Percentiles rank a stretch among this genome's conserved stretches.
Evolutionary conservation across 2,797 vertebrate genomes (phyloP).

Genomic region (Microhierax caerulescens): DNA sequence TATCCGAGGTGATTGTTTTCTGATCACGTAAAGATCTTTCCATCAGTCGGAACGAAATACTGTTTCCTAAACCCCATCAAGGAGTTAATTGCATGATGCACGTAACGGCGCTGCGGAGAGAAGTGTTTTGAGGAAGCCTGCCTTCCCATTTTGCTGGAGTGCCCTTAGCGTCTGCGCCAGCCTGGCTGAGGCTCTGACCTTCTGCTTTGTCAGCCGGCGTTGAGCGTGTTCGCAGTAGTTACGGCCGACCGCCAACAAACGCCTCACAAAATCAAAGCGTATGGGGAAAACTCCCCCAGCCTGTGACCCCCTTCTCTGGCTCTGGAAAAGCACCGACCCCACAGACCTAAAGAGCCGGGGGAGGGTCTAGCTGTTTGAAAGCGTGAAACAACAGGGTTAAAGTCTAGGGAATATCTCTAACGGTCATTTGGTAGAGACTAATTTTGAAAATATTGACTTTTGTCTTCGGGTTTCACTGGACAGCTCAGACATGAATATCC

Average conservation of each 20-base stretch:
- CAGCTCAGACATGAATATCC: background rate
- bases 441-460: background rate
- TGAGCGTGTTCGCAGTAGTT: background rate
- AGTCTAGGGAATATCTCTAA: background rate
- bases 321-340: background rate
- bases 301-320: background rate
- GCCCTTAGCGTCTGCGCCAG: background rate
- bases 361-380: background rate
- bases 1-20: constrained; percentile 5
- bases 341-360: background rate
- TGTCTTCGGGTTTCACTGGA: background rate
- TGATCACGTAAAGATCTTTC: constrained; percentile 8
- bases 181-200: background rate
- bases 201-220: background rate
- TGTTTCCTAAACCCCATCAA: constrained; percentile 34
- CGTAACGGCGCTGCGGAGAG: background rate
- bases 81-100: background rate
- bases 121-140: background rate
- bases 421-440: background rate
- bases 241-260: background rate
- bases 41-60: background rate
- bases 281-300: background rate
- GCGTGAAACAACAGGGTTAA: background rate
- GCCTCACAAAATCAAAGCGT: background rate
- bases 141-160: background rate